These are phyloP conservation scores for Sinopyrophorus schimmeli DNA, from an alignment of 2,888 invertebrate genomes.

Conservation along the genomic window DNA sequence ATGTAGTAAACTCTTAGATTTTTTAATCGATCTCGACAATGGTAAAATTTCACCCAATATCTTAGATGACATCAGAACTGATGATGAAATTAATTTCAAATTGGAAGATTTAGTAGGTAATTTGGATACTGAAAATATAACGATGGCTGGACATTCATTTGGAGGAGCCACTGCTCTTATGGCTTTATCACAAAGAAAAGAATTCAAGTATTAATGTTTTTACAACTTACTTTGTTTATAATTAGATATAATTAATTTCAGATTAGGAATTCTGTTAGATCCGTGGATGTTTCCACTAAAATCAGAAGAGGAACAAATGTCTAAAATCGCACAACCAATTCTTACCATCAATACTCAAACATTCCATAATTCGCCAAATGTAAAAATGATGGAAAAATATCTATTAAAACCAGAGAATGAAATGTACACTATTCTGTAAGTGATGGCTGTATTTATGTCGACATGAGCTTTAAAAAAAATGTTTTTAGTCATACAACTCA, in stretches of 20 bases:
- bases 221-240: conserved; percentile 4
- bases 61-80: conserved; percentile 47
- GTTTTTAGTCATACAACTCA: conserved; percentile 55
- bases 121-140: conserved; percentile 55
- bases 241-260: no score
- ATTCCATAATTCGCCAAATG: conserved; percentile 60
- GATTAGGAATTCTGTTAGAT: conserved; percentile 60
- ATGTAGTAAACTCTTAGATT: conserved; percentile 57
- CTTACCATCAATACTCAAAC: conserved; percentile 63
- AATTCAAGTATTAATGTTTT: conserved; percentile 58
- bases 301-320: conserved; percentile 49
- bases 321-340: conserved; percentile 57
- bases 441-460: conserved; percentile 19
- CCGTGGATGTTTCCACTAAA: conserved; percentile 67
- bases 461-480: neutral
- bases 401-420: conserved; percentile 41
- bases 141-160: conserved; percentile 68
- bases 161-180: conserved; percentile 65
- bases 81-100: conserved; percentile 40
- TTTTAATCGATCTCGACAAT: conserved; percentile 56
- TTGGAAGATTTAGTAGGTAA: conserved; percentile 51
- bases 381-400: conserved; percentile 56
- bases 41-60: conserved; percentile 58
- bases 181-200: conserved; percentile 57
- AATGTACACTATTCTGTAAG: conserved; percentile 56